Evolutionary conservation across 2,888 invertebrate species (phyloP), one percentile per base, ranked within the genome.

Genomic region (Acrocera orbiculus): DNA sequence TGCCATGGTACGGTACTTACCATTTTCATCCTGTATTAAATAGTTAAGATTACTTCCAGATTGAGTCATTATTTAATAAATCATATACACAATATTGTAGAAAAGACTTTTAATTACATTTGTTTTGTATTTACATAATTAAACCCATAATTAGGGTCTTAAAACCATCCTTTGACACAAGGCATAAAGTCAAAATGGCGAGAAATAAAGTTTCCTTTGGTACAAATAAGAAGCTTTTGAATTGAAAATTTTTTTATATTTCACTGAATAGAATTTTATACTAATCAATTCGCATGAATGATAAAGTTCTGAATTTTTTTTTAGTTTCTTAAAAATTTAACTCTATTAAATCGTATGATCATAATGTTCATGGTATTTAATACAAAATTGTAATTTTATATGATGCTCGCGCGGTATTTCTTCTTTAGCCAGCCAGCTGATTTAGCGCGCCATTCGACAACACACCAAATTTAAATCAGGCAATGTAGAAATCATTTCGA

Each of bases 1-100:
- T n/a, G n/a, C 16, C 34, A 28, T 16, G 22, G 8, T 22, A 8
- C 8, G 22, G 10, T 16, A 49, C 56, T 55, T 47, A 58, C 58
- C 59, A 47, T 56, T 48, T 38, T 53, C 59, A 46, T 58, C 54
- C 44, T 48, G 53, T 46, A 51, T 54, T 43, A 54, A 55, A 42
- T 51, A 55, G 43, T 56, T 56, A 36, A 56, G 47, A 51, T 58
- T 59, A 42, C 52, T 51, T 45, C 52, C 46, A 45, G 52, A 48
- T 38, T 42, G 44, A 38, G 45, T 42, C 46, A 46, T 35, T 33
- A 14, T 42, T 38, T 41, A n/a, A n/a, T n/a, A n/a, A n/a, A n/a
- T n/a, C n/a, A n/a, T n/a, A n/a, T n/a, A n/a, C n/a, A n/a, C n/a
- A n/a, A n/a, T n/a, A n/a, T n/a, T n/a, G n/a, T n/a, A n/a, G n/a